phyloP scores from a whole-genome alignment of 2,888 invertebrate species.

The Abrostola triplasia region DNA sequence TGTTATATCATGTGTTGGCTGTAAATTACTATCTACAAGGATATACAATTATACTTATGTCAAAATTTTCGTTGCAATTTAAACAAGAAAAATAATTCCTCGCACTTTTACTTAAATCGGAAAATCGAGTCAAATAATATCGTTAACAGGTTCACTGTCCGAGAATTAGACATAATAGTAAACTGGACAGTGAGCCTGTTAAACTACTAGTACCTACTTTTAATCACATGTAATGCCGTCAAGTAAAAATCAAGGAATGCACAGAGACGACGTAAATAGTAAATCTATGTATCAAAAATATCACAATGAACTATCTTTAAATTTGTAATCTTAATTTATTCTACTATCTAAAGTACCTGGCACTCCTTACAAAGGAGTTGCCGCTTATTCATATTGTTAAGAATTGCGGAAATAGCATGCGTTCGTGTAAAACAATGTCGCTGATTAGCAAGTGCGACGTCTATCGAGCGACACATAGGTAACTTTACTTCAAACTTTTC shows the following conservation, averaged over 20 bases:
- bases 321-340: slow-evolving; percentile 24
- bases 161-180: too few relatives aligned
- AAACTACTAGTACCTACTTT: slow-evolving; percentile 12
- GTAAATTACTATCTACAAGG: slow-evolving; percentile 6
- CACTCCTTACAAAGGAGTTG: slow-evolving; percentile 17
- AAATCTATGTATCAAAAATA: slow-evolving; percentile 52
- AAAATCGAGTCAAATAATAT: slow-evolving; percentile 5
- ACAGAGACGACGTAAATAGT: slow-evolving; percentile 16
- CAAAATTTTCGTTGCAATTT: slow-evolving; percentile 7
- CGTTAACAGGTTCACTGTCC: neutral
- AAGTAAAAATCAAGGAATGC: slow-evolving; percentile 71
- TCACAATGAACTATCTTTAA: slow-evolving; percentile 56
- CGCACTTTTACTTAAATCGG: slow-evolving; percentile 65
- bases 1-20: slow-evolving; percentile 7
- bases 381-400: neutral
- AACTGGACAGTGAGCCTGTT: neutral
- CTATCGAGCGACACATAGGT: neutral
- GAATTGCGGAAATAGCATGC: neutral
- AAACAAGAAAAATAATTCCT: slow-evolving; percentile 46
- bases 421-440: neutral
- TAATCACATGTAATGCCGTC: slow-evolving; percentile 41
- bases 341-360: slow-evolving; percentile 22
- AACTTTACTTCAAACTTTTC: neutral
- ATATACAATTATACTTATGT: slow-evolving; percentile 1
- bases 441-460: neutral